Evolutionary conservation across 23 tunicate species (phyloP), one percentile per base, ranked within the genome.

Genomic region (Phallusia fumigata): DNA sequence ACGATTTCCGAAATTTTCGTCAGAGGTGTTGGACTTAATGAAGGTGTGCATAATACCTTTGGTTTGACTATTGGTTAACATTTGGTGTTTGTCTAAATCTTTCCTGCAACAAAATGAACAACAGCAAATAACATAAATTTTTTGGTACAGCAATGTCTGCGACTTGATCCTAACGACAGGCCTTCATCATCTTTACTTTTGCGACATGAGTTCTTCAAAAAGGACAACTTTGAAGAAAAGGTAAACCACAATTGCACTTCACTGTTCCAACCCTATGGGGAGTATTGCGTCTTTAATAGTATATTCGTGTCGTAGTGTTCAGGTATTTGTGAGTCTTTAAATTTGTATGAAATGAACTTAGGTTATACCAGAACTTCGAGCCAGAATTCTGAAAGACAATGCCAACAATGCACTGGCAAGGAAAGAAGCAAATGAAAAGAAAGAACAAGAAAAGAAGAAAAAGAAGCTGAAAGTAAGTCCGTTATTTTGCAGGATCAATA

Each of bases 91-190:
- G n/a, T n/a, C n/a, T n/a, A n/a, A n/a, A n/a, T n/a, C n/a, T n/a
- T n/a, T n/a, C n/a, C n/a, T n/a, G n/a, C n/a, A n/a, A n/a, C 10
- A 40, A 10, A 40, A 40, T 3, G 8, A 40, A 3, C 10, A 10
- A 40, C 47, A 40, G 47, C 47, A 40, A 40, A 40, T 3, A 3
- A 40, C 47, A n/a, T n/a, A n/a, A n/a, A n/a, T n/a, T n/a, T 40
- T 40, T 40, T 5, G 10, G 5, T 40, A 40, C 87, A 93, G 98
- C 87, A 88, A 88, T 94, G 93, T 75, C 80, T 94, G 16, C 75
- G 90, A 0, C 88, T 94, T 22, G 98, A 94, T 74, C 98, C 98
- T 28, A 89, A 94, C 86, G 98, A 94, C 73, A 84, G 98, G 6
- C 98, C 98, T 0, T 88, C 92, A 18, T 88, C 98, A 32, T 88